Evolutionary conservation across 2,797 vertebrate genomes (phyloP).

Genomic region (Spea hammondii): DNA sequence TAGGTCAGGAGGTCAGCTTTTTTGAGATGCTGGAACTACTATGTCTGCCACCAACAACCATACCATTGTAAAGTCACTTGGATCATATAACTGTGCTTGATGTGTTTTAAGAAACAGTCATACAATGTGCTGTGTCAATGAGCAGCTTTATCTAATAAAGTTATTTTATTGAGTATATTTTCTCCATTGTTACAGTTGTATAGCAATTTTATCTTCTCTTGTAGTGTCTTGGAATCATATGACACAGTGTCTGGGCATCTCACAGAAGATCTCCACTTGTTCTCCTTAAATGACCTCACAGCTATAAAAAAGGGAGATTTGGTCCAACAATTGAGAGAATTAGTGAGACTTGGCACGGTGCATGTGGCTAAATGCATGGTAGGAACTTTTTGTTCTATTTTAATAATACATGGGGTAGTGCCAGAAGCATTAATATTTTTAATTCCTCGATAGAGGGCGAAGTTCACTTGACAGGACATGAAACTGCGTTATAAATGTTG

Average conservation of each 20-base stretch:
- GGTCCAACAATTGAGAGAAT: slow-evolving; percentile 77
- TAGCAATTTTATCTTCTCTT: not conserved
- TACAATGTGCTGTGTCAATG: too few relatives aligned
- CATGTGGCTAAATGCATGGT: slow-evolving; percentile 86
- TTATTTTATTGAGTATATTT: not conserved
- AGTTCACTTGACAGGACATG: too few relatives aligned
- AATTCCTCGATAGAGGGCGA: too few relatives aligned
- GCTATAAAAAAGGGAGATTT: slow-evolving; percentile 84
- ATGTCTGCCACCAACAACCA: too few relatives aligned
- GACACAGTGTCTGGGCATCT: slow-evolving; percentile 86
- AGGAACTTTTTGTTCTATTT: slow-evolving; percentile 47
- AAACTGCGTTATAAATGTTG: too few relatives aligned
- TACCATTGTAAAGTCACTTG: too few relatives aligned
- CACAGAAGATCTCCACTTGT: slow-evolving; percentile 94
- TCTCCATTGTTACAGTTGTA: not conserved
- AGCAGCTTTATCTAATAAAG: not conserved
- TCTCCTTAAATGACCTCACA: slow-evolving; percentile 84
- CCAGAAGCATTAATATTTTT: too few relatives aligned
- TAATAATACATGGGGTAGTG: too few relatives aligned
- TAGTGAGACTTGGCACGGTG: slow-evolving; percentile 78
- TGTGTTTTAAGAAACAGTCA: too few relatives aligned
- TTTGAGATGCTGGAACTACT: too few relatives aligned
- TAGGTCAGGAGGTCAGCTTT: too few relatives aligned
- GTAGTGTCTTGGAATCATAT: slow-evolving; percentile 84
- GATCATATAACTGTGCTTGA: too few relatives aligned